Conservation (phyloP, 2,113 vertebrate genomes). For the Pelvicachromis taeniatus region DNA sequence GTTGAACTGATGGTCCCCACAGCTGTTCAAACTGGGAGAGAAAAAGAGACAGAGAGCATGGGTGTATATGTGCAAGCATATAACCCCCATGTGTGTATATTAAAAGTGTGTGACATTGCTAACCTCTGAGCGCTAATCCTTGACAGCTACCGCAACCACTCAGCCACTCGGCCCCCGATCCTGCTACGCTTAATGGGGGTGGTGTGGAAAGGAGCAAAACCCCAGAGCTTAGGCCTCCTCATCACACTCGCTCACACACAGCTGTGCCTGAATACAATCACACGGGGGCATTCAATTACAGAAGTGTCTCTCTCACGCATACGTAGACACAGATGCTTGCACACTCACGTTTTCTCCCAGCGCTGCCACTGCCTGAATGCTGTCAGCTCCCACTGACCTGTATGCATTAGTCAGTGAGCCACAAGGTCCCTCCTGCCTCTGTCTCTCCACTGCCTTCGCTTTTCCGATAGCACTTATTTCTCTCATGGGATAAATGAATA, state of each 20-base stretch:
- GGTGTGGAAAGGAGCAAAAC: constrained; percentile 1
- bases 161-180: neutral
- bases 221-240: constrained; percentile 12
- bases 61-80: neutral
- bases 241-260: neutral
- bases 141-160: constrained; percentile 31
- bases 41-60: neutral
- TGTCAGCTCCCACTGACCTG: constrained; percentile 45
- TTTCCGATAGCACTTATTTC: constrained; percentile 15
- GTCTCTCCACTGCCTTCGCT: neutral
- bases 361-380: neutral
- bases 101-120: constrained; percentile 13
- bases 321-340: constrained; percentile 7
- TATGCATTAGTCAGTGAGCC: constrained; percentile 42
- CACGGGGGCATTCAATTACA: constrained; percentile 3
- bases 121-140: constrained; percentile 35
- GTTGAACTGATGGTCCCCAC: neutral
- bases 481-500: constrained; percentile 41
- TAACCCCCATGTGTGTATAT: neutral
- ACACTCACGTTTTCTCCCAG: neutral
- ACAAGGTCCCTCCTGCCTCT: neutral
- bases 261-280: neutral
- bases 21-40: neutral
- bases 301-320: constrained; percentile 22
- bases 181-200: constrained; percentile 1